phyloP scores from a whole-genome alignment of 2,888 invertebrate species.

The Hypolimnas misippus region DNA sequence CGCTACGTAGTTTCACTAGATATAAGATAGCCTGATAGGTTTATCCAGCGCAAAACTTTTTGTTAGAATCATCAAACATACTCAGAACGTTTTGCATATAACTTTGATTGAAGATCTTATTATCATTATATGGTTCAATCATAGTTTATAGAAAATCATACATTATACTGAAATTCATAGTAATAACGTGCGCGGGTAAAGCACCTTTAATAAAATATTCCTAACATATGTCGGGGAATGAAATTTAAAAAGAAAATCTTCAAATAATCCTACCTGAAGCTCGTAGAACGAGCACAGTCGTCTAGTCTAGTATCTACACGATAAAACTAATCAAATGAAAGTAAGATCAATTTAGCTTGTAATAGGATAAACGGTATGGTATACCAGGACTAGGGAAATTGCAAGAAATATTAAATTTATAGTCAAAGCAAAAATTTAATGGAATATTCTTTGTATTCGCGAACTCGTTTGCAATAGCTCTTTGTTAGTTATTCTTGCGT shows the following conservation, averaged over 20 bases:
- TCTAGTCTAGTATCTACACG: constrained; percentile 34
- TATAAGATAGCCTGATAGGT: no score
- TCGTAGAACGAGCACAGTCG: constrained; percentile 24
- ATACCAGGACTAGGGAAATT: constrained; percentile 37
- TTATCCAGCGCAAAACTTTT: no score
- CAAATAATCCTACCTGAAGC: constrained; percentile 30
- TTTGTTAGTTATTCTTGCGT: no score
- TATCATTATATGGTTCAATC: no score
- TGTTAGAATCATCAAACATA: no score
- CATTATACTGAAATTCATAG: neutral
- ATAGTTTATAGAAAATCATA: neutral
- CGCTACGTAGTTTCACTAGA: no score
- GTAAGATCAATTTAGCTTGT: constrained; percentile 38
- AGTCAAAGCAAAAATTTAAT: constrained; percentile 29
- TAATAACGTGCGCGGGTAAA: constrained; percentile 7
- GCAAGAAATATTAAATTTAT: constrained; percentile 49
- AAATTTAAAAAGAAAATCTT: constrained; percentile 26
- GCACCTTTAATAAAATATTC: constrained; percentile 23
- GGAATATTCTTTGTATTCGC: neutral
- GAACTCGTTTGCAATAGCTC: neutral
- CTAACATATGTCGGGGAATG: constrained; percentile 18
- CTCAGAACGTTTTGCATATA: no score
- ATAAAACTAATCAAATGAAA: constrained; percentile 39
- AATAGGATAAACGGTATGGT: constrained; percentile 33
- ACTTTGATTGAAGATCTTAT: no score